Evolutionary conservation across 2,113 vertebrate species (phyloP).

Genomic region (Oreocharis arfaki): DNA sequence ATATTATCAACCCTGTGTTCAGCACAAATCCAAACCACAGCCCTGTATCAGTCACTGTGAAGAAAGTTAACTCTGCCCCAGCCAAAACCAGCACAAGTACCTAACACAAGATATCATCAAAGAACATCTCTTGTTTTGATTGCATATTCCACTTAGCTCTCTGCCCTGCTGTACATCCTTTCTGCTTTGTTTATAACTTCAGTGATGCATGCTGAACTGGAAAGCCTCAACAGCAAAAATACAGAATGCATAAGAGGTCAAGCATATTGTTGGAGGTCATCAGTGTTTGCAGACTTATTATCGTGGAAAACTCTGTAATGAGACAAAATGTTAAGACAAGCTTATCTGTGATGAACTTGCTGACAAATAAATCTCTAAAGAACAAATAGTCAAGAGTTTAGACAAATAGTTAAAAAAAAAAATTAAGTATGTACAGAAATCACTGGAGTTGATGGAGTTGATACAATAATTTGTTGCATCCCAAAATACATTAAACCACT

Average conservation of each 20-base stretch:
- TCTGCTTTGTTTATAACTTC: not conserved
- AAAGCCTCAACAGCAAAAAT: not conserved
- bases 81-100: not conserved
- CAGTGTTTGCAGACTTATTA: not conserved
- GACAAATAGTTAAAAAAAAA: not conserved
- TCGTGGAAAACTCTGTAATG: not conserved
- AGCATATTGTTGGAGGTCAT: not conserved
- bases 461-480: not conserved
- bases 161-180: not conserved
- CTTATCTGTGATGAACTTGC: not conserved
- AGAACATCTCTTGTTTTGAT: not conserved
- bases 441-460: not conserved
- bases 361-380: not conserved
- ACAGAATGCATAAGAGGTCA: not conserved
- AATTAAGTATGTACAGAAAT: not conserved
- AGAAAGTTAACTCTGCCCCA: not conserved
- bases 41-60: too few species aligned
- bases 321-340: not conserved
- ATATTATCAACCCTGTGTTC: accelerated
- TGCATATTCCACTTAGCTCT: not conserved
- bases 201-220: not conserved
- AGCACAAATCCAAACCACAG: not conserved
- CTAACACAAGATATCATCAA: not conserved
- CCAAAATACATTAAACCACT: not conserved
- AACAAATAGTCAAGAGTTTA: not conserved